Evolutionary conservation across 2,113 vertebrate species (phyloP).

Genomic region (Mellivora capensis): DNA sequence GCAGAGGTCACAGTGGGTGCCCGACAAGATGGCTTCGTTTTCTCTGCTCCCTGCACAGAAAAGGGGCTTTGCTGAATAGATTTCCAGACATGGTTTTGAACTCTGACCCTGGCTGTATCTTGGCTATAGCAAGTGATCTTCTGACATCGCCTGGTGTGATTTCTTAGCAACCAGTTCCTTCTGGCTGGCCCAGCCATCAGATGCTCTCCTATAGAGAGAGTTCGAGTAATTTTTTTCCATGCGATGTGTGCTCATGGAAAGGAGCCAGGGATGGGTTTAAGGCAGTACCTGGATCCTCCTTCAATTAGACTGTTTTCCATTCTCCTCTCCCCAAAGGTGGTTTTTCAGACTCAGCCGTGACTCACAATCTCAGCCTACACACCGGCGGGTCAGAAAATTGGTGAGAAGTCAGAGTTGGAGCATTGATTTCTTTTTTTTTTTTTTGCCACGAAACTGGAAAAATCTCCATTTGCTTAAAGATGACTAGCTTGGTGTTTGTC

Average conservation of each 20-base stretch:
- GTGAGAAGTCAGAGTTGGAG: constrained; percentile 59
- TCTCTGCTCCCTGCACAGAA: background rate
- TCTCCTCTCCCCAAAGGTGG: constrained; percentile 45
- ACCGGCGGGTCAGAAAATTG: constrained; percentile 42
- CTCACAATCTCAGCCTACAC: background rate
- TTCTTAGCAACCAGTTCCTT: constrained; percentile 72
- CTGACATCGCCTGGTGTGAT: constrained; percentile 25
- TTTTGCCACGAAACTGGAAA: background rate
- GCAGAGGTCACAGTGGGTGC: background rate
- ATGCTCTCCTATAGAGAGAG: constrained; percentile 56
- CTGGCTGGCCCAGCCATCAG: constrained; percentile 57
- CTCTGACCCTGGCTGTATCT: background rate
- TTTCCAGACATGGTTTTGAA: background rate
- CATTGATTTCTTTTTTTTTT: background rate
- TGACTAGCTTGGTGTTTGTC: background rate
- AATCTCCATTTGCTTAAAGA: constrained; percentile 45
- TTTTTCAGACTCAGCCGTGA: background rate
- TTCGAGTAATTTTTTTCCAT: constrained; percentile 71
- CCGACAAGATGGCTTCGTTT: background rate
- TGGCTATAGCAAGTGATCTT: constrained; percentile 21
- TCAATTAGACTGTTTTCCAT: constrained; percentile 45
- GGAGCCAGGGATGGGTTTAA: constrained; percentile 71
- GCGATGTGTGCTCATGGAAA: constrained; percentile 68
- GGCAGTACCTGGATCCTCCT: constrained; percentile 69
- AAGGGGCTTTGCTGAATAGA: background rate